Conservation (phyloP, 1,140 invertebrate genomes). For the Sminthurides bifidus region DNA sequence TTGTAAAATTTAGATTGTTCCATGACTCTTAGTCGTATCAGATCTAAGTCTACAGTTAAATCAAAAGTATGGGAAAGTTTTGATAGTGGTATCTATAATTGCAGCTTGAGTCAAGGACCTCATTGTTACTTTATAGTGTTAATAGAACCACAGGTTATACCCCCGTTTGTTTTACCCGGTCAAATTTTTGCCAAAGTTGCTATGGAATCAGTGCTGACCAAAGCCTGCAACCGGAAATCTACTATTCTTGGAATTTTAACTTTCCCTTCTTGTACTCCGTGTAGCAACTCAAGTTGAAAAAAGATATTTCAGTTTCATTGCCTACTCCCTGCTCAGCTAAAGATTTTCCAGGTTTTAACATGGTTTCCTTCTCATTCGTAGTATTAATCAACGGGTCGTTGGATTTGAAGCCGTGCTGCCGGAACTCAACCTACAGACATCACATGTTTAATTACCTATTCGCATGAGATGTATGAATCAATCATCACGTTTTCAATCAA, state of each 20-base stretch:
- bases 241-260: neutral
- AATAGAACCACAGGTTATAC: too few species aligned
- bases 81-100: too few species aligned
- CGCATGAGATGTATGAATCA: neutral
- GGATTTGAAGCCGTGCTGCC: constrained; percentile 34
- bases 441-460: neutral
- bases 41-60: too few species aligned
- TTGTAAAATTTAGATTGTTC: too few species aligned
- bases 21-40: too few species aligned
- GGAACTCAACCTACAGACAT: constrained; percentile 32
- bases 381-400: constrained; percentile 36
- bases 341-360: constrained; percentile 30
- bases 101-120: too few species aligned
- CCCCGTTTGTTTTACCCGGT: too few species aligned
- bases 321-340: constrained; percentile 32
- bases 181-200: too few species aligned
- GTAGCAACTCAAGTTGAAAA: constrained; percentile 36
- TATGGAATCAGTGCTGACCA: too few species aligned
- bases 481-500: constrained; percentile 18
- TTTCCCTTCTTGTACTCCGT: constrained; percentile 11
- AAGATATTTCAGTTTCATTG: constrained; percentile 37
- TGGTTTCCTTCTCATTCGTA: constrained; percentile 33
- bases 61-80: too few species aligned
- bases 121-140: too few species aligned
- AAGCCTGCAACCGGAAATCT: too few species aligned